Conservation (phyloP, 2,888 invertebrate species). For the Mystacides longicornis region DNA sequence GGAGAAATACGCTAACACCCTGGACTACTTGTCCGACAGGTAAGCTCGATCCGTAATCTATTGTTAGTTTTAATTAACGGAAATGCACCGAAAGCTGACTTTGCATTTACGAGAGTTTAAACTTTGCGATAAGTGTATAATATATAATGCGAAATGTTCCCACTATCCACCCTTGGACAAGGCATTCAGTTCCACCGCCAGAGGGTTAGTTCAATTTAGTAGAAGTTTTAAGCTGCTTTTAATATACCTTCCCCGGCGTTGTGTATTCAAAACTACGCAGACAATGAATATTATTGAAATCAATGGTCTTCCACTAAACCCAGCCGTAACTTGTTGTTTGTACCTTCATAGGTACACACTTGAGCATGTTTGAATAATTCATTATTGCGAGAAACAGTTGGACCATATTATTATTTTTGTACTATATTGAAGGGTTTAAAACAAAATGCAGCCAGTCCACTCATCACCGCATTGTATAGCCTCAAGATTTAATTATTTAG, state of each 20-base stretch:
- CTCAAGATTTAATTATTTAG: no score
- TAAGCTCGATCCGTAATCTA: slow-evolving; percentile 8
- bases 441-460: no score
- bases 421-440: no score
- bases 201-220: not conserved
- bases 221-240: slow-evolving; percentile 4
- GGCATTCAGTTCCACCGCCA: not conserved
- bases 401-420: no score
- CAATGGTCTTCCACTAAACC: not conserved
- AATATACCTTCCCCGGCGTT: not conserved
- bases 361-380: not conserved
- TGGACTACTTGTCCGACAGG: slow-evolving; percentile 22
- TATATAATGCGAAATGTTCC: not conserved
- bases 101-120: not conserved
- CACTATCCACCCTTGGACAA: not conserved
- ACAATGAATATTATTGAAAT: slow-evolving; percentile 1
- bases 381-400: not conserved
- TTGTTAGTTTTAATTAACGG: slow-evolving; percentile 4
- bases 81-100: not conserved
- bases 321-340: not conserved
- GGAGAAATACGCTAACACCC: slow-evolving; percentile 17
- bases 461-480: no score
- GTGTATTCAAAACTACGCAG: not conserved
- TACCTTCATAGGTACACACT: no score
- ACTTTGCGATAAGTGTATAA: not conserved